These are phyloP conservation scores for Astropecten irregularis DNA, from an alignment of 53 echinoderm and acorn worm genomes.

Conservation along the genomic window DNA sequence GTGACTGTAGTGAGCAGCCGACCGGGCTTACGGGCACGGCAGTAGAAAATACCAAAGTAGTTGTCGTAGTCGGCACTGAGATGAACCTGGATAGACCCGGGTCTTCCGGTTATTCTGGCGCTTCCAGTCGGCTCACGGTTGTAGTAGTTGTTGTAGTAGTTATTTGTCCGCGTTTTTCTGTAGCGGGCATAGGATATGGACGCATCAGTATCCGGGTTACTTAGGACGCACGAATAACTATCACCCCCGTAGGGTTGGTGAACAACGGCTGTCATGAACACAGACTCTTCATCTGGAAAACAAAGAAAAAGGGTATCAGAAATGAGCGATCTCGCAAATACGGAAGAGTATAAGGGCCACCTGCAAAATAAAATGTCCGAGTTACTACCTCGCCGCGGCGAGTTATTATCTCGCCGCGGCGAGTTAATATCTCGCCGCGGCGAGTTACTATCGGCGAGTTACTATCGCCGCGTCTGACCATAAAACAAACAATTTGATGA, in stretches of 20 bases:
- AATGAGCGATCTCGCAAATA: no score
- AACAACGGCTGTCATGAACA: constrained; percentile 13
- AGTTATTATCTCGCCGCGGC: no score
- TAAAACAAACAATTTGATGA: no score
- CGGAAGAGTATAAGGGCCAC: no score
- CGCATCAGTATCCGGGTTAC: constrained; percentile 7
- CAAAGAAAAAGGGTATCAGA: no score
- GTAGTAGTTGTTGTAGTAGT: background rate
- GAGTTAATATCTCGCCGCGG: no score
- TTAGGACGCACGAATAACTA: constrained; percentile 1
- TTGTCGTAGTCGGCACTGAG: background rate
- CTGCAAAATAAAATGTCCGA: no score
- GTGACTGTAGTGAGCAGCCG: constrained; percentile 16
- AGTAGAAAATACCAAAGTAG: constrained; percentile 41
- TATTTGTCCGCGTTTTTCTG: background rate
- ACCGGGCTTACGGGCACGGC: constrained; percentile 14
- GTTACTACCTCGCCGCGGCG: no score
- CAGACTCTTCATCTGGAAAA: constrained; percentile 10
- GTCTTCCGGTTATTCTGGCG: background rate
- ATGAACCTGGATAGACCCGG: background rate
- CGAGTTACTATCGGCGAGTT: no score
- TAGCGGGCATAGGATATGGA: background rate
- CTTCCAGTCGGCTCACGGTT: background rate
- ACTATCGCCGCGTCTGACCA: no score
- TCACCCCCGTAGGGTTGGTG: background rate